Conservation (phyloP, 2,888 invertebrate species). For the Scaptomyza reducta region DNA sequence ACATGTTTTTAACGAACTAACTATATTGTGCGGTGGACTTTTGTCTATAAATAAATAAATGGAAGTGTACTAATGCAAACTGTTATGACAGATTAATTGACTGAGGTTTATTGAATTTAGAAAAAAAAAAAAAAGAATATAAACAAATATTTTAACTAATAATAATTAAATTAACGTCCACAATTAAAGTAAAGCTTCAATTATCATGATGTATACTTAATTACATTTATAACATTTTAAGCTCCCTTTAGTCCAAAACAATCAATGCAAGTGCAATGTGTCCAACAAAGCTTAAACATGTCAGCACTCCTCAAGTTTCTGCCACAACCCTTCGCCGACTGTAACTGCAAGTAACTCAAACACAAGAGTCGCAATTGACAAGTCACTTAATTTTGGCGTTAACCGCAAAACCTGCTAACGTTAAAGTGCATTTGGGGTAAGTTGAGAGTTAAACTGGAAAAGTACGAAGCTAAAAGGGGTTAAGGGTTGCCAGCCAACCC, state of each 20-base stretch:
- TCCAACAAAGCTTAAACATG: background rate
- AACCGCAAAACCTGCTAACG: slow-evolving; percentile 57
- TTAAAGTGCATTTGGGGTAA: slow-evolving; percentile 32
- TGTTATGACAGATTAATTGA: slow-evolving; percentile 18
- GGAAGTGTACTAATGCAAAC: slow-evolving; percentile 18
- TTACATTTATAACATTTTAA: slow-evolving; percentile 1
- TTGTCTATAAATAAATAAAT: slow-evolving; percentile 19
- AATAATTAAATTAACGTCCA: background rate
- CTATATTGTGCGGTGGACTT: slow-evolving; percentile 38
- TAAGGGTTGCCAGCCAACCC: slow-evolving; percentile 15
- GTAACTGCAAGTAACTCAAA: slow-evolving; percentile 3
- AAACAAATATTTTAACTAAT: background rate
- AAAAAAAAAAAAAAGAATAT: background rate
- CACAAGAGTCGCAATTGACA: slow-evolving; percentile 56
- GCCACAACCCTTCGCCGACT: background rate
- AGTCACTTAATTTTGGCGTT: slow-evolving; percentile 69
- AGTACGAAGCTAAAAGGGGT: background rate
- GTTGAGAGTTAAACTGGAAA: too few relatives aligned
- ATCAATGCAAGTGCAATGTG: background rate
- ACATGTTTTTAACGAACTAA: slow-evolving; percentile 23
- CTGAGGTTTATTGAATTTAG: background rate
- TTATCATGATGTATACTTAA: background rate
- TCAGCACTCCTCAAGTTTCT: background rate
- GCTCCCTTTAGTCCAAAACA: background rate
- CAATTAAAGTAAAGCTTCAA: background rate